These are phyloP conservation scores for Phoxinus phoxinus DNA, from an alignment of 2,113 vertebrate genomes.

Conservation along the genomic window DNA sequence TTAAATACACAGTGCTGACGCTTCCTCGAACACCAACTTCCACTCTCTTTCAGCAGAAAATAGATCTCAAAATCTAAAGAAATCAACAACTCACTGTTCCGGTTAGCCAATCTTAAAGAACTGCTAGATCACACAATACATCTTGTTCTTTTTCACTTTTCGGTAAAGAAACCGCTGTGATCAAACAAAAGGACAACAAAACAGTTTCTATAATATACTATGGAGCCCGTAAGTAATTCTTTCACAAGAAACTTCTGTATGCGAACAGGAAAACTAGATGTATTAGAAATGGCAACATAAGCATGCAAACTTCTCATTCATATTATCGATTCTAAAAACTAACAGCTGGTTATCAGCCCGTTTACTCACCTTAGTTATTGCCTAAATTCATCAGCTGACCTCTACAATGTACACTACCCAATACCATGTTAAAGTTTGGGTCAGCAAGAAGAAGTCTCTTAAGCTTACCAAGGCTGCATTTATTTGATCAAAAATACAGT, in stretches of 20 bases:
- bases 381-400: not conserved
- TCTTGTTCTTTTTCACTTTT: not conserved
- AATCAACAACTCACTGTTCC: not conserved
- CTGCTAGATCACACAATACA: not conserved
- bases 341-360: too few relatives aligned
- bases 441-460: not conserved
- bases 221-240: too few relatives aligned
- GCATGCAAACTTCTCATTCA: too few relatives aligned
- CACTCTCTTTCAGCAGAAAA: constrained; percentile 3
- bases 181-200: too few relatives aligned
- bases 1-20: constrained; percentile 34
- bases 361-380: too few relatives aligned
- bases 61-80: not conserved
- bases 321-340: too few relatives aligned
- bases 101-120: not conserved
- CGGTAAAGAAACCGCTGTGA: not conserved
- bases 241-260: too few relatives aligned
- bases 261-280: too few relatives aligned
- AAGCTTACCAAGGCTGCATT: not conserved
- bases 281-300: too few relatives aligned
- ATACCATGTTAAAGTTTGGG: not conserved
- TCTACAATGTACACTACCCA: not conserved
- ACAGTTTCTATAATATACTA: too few relatives aligned
- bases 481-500: not conserved
- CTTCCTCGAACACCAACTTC: not conserved